Percentiles rank a stretch among this genome's conserved stretches.
These are phyloP conservation scores for Nyctereutes procyonoides DNA, from an alignment of 2,113 vertebrate genomes.

Conservation along the genomic window DNA sequence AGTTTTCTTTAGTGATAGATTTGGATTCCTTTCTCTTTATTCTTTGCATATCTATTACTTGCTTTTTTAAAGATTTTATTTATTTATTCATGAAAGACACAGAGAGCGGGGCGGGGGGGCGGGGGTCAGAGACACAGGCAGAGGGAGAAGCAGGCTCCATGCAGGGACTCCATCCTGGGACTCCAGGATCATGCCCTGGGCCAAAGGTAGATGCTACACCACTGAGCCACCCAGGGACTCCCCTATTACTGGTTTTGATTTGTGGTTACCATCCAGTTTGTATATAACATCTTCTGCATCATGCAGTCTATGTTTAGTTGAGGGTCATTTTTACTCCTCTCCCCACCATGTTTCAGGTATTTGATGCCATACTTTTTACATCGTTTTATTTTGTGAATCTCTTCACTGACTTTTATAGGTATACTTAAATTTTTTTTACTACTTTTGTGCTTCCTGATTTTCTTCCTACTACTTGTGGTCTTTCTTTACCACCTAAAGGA, in stretches of 20 bases:
- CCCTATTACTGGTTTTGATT: neutral
- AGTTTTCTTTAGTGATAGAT: neutral
- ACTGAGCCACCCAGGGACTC: no score
- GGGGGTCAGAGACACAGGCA: no score
- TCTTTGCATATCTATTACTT: neutral
- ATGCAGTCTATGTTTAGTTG: neutral
- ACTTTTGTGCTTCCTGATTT: neutral
- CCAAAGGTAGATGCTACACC: no score
- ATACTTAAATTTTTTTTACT: neutral
- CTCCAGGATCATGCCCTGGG: no score
- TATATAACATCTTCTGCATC: neutral
- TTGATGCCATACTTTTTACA: neutral
- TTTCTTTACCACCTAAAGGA: neutral
- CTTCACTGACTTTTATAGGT: neutral
- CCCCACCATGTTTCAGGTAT: neutral
- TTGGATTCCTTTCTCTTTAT: neutral
- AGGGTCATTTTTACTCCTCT: neutral
- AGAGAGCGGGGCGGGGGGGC: fast-evolving
- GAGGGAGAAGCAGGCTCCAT: no score
- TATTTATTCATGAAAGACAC: no score
- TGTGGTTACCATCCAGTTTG: neutral
- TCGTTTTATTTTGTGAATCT: neutral
- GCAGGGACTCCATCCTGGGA: no score
- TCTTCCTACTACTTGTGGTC: neutral
- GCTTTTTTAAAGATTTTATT: neutral